A percentile compares a stretch with the other conserved stretches of the same genome.
phyloP scores from a whole-genome alignment of 1,140 invertebrate species.

The Drosophila micromelanica region DNA sequence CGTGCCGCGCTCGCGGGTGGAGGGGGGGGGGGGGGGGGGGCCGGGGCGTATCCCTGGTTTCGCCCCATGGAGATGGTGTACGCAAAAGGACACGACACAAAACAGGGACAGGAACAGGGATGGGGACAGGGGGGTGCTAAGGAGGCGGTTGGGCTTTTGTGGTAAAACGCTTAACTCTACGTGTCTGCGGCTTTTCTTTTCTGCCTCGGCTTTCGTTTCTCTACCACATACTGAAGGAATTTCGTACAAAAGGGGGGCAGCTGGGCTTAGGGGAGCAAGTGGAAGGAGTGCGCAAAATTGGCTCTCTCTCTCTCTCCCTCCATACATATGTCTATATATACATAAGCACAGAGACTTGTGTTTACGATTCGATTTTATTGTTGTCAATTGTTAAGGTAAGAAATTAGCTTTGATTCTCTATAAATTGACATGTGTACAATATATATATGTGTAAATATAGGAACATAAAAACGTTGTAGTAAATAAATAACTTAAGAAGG shows the following conservation, averaged over 20 bases:
- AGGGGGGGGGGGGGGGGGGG: slow-evolving; percentile 25
- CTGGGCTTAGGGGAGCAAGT: neutral
- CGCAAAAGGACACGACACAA: slow-evolving; percentile 23
- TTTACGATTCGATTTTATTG: too few relatives aligned
- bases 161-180: slow-evolving; percentile 76
- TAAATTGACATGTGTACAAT: too few relatives aligned
- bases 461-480: too few relatives aligned
- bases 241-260: neutral
- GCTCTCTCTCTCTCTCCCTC: too few relatives aligned
- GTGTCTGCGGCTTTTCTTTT: slow-evolving; percentile 69
- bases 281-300: too few relatives aligned
- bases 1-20: slow-evolving; percentile 3
- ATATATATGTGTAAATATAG: too few relatives aligned
- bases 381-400: too few relatives aligned
- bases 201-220: slow-evolving; percentile 1
- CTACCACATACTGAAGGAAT: slow-evolving; percentile 2
- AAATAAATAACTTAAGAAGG: too few relatives aligned
- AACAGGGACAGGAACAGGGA: neutral
- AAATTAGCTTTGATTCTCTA: too few relatives aligned
- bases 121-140: too few relatives aligned
- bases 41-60: slow-evolving; percentile 49
- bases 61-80: slow-evolving; percentile 68
- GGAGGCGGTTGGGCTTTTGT: slow-evolving; percentile 47
- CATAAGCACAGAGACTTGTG: too few relatives aligned
- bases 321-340: neutral